phyloP scores from a whole-genome alignment of 2,113 vertebrate genomes.

The Sceloporus undulatus region DNA sequence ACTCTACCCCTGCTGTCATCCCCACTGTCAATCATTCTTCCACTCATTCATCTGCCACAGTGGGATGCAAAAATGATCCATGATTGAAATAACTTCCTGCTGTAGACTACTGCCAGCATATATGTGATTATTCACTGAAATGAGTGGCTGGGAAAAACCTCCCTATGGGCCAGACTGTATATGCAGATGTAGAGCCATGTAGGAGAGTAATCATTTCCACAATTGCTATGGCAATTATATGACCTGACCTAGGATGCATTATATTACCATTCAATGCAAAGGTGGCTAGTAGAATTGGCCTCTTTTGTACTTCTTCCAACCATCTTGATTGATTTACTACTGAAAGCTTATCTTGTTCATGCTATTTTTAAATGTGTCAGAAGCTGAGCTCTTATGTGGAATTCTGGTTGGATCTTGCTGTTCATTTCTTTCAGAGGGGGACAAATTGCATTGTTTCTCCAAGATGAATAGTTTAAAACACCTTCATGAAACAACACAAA shows the following conservation, averaged over 20 bases:
- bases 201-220: not conserved
- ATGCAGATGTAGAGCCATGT: not conserved
- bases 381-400: not conserved
- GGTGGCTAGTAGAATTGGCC: not conserved
- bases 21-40: not conserved
- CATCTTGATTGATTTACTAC: not conserved
- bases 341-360: slow-evolving; percentile 15
- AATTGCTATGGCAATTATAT: not conserved
- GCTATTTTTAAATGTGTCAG: not conserved
- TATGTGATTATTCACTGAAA: not conserved
- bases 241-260: not conserved
- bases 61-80: not conserved
- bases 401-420: not conserved
- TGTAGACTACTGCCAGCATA: not conserved
- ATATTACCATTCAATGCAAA: not conserved
- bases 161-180: not conserved
- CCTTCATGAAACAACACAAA: not conserved
- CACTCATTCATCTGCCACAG: not conserved
- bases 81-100: not conserved
- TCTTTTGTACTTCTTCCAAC: not conserved
- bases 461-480: not conserved
- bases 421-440: not conserved
- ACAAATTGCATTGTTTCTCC: not conserved
- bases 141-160: not conserved
- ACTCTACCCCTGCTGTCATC: not conserved